phyloP scores from a whole-genome alignment of 2,113 vertebrate species.

The Suncus etruscus region DNA sequence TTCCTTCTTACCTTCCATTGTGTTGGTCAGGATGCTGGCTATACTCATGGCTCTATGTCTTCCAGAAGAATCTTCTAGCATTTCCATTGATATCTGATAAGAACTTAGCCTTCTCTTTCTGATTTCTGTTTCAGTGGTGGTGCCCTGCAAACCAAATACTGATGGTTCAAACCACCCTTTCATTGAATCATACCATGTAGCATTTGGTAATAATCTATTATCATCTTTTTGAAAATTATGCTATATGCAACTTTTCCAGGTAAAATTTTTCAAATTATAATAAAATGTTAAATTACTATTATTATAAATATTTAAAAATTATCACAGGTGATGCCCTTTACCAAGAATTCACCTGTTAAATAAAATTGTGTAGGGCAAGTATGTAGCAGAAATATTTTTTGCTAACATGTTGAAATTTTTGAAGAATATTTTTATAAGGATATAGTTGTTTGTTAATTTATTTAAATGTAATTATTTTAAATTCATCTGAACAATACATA shows the following conservation, averaged over 20 bases:
- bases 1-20: conserved; percentile 92
- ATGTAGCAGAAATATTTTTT: conserved; percentile 57
- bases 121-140: conserved; percentile 92
- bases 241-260: conserved; percentile 71
- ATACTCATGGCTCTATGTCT: conserved; percentile 95
- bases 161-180: conserved; percentile 79
- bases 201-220: conserved; percentile 13
- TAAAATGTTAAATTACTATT: conserved; percentile 29
- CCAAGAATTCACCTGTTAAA: conserved; percentile 36
- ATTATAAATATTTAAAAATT: conserved; percentile 34
- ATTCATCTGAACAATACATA: neutral
- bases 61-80: conserved; percentile 90
- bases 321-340: conserved; percentile 10
- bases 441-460: conserved; percentile 51
- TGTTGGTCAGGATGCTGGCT: conserved; percentile 96
- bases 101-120: conserved; percentile 91
- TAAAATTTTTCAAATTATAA: conserved; percentile 50
- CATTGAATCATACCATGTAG: neutral
- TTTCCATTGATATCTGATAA: conserved; percentile 92
- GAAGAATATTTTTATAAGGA: conserved; percentile 48
- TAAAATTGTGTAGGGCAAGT: conserved; percentile 49
- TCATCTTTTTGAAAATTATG: conserved; percentile 69
- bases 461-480: conserved; percentile 56
- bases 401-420: conserved; percentile 56
- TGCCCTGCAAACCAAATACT: conserved; percentile 89